phyloP scores from a whole-genome alignment of 2,113 vertebrate genomes.

The Actenoides lindsayi region DNA sequence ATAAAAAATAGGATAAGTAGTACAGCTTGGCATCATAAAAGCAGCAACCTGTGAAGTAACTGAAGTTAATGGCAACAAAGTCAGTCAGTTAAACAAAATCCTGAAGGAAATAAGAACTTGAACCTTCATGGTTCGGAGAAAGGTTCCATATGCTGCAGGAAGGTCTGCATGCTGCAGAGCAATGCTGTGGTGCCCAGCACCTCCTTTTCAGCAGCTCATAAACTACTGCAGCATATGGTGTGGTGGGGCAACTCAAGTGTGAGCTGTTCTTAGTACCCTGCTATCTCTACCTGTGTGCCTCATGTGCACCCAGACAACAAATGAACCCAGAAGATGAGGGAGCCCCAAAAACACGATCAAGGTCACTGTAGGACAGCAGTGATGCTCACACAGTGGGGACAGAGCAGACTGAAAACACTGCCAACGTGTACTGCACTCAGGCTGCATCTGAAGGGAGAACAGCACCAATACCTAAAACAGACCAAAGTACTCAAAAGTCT shows the following conservation, averaged over 20 bases:
- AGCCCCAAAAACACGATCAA: not conserved
- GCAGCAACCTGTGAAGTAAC: not conserved
- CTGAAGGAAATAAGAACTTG: not conserved
- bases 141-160: not conserved
- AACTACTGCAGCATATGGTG: not conserved
- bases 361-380: not conserved
- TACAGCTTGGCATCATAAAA: not conserved
- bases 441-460: not conserved
- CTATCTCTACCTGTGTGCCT: not conserved
- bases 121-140: not conserved
- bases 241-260: not conserved
- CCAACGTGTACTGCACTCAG: not conserved
- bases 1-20: not conserved
- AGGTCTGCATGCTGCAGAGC: not conserved
- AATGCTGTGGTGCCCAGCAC: not conserved
- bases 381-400: too few species aligned
- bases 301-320: not conserved
- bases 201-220: not conserved
- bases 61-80: not conserved
- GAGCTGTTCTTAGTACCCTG: not conserved
- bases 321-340: not conserved
- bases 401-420: not conserved
- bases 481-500: not conserved
- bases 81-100: not conserved
- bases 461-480: not conserved